A percentile compares a stretch with the other conserved stretches of the same genome.
These are phyloP conservation scores for Parasteatoda tepidariorum DNA, from an alignment of 1,140 invertebrate genomes.

Conservation along the genomic window DNA sequence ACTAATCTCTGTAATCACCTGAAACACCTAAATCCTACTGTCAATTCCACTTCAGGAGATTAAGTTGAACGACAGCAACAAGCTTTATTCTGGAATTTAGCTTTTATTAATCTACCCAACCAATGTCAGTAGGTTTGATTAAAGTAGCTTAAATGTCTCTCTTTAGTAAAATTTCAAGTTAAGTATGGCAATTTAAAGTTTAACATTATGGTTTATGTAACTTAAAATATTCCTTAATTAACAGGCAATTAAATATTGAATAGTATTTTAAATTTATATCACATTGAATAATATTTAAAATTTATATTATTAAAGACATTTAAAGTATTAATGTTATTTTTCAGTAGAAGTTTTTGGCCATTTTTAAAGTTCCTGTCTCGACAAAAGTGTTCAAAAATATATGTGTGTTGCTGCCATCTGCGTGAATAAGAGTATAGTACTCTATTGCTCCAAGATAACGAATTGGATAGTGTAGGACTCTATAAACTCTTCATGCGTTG, in stretches of 20 bases:
- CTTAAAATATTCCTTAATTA: neutral
- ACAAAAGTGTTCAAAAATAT: no score
- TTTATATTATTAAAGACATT: neutral
- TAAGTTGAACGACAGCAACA: constrained; percentile 26
- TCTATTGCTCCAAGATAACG: no score
- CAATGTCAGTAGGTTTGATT: neutral
- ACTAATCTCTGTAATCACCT: constrained; percentile 25
- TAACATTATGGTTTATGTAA: neutral
- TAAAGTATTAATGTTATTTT: neutral
- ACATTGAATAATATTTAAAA: neutral
- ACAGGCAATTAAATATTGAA: neutral
- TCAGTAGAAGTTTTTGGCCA: no score
- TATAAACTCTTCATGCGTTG: no score
- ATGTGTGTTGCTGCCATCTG: no score
- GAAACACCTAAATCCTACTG: constrained; percentile 31
- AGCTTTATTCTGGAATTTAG: neutral
- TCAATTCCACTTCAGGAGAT: constrained; percentile 24
- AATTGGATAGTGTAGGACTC: no score
- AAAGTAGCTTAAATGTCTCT: constrained; percentile 8
- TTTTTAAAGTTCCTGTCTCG: no score
- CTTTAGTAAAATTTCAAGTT: neutral
- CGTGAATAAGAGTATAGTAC: no score
- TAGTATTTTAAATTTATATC: neutral
- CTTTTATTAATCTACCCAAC: neutral
- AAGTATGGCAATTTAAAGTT: neutral